A percentile compares a stretch with the other conserved stretches of the same genome.
Evolutionary conservation across 2,113 vertebrate species (phyloP).

Genomic region (Paradoxurus hermaphroditus): DNA sequence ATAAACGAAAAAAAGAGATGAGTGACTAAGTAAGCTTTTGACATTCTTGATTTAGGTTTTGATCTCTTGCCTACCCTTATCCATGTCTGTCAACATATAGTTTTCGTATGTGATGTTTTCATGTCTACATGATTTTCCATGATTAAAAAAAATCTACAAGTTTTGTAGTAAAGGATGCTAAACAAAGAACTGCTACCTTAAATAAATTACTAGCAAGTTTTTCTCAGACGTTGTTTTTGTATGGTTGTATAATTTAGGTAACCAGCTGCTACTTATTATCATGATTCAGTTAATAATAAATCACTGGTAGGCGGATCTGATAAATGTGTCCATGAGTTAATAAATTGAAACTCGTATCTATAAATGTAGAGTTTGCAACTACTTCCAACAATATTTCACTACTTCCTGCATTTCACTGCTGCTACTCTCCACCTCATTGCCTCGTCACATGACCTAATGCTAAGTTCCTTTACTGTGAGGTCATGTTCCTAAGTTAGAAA

Average conservation of each 20-base stretch:
- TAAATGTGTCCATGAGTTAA: background rate
- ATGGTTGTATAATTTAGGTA: slow-evolving; percentile 12
- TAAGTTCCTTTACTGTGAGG: slow-evolving; percentile 9
- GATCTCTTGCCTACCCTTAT: background rate
- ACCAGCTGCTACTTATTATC: background rate
- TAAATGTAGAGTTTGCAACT: background rate
- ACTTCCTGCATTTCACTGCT: background rate
- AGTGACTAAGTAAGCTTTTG: background rate
- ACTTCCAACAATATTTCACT: background rate
- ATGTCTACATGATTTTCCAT: background rate
- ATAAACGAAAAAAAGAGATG: slow-evolving; percentile 4
- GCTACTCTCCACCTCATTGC: background rate
- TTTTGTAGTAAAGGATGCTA: background rate
- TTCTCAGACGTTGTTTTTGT: background rate
- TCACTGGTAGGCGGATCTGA: background rate
- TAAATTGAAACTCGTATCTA: background rate
- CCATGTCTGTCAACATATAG: background rate
- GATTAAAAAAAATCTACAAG: background rate
- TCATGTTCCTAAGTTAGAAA: slow-evolving; percentile 42
- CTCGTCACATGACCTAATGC: background rate
- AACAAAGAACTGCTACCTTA: background rate
- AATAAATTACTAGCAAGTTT: background rate
- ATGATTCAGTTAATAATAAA: background rate
- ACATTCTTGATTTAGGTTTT: background rate
- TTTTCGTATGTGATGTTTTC: background rate